Conservation (phyloP, 2,888 invertebrate species). For the Carcina quercana region DNA sequence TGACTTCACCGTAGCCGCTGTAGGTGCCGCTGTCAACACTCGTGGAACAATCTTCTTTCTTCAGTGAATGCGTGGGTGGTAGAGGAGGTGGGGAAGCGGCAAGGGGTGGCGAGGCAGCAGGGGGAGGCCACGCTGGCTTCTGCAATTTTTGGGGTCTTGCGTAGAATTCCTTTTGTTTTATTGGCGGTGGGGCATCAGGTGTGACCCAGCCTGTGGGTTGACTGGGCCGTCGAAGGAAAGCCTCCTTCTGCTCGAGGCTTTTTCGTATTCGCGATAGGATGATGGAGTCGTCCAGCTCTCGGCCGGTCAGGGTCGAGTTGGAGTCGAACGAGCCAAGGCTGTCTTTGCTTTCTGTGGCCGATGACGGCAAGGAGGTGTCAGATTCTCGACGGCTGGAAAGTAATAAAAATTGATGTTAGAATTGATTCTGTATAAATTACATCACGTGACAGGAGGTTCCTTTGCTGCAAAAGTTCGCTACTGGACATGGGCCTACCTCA, state of each 20-base stretch:
- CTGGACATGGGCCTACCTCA: no score
- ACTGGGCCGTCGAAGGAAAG: constrained; percentile 86
- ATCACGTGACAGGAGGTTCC: no score
- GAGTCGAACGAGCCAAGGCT: constrained; percentile 81
- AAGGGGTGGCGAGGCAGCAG: constrained; percentile 54
- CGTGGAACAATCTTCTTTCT: constrained; percentile 65
- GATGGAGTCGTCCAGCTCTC: constrained; percentile 81
- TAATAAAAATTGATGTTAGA: no score
- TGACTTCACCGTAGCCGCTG: constrained; percentile 62
- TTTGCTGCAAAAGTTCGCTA: no score
- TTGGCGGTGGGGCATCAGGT: constrained; percentile 63
- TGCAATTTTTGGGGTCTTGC: constrained; percentile 86
- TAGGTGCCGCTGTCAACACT: constrained; percentile 64
- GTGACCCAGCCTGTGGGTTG: constrained; percentile 77
- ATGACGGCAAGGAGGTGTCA: constrained; percentile 76
- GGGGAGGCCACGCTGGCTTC: constrained; percentile 81
- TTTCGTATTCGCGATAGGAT: constrained; percentile 85
- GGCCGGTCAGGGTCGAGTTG: constrained; percentile 78
- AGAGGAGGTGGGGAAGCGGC: constrained; percentile 77
- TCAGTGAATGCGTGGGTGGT: constrained; percentile 35
- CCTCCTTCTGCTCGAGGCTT: constrained; percentile 92
- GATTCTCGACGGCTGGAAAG: constrained; percentile 73
- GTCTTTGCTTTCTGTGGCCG: constrained; percentile 79
- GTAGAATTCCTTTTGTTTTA: constrained; percentile 82
- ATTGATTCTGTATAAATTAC: no score